Base-by-base conservation (phyloP, 1,140 invertebrate genomes). In the Leptinotarsa undecemlineata region DNA sequence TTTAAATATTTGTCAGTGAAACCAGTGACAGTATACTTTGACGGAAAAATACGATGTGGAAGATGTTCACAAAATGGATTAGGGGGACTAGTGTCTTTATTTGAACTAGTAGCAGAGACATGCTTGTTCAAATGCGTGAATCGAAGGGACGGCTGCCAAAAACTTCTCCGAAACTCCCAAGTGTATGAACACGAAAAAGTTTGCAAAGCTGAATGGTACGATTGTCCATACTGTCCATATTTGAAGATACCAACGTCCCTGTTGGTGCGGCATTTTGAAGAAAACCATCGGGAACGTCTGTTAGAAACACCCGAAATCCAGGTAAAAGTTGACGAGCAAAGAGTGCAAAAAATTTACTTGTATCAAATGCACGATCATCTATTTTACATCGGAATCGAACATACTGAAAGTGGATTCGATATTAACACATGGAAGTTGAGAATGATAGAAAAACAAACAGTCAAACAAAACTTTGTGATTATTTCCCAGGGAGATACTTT, bases 1-100 rank as follows among this genome's bases (percentile, higher is more conserved):
- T 15, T 17, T 8, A 69, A 69, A n/a, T 69, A 42, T 51, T 69
- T 69, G 21, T 69, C 68, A 47, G 68, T 69, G 26, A 69, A 48
- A 51, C 68, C 68, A 42, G 33, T 69, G 33, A 69, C 26, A 47
- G 2, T 69, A 4, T 69, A 69, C 8, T 15, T 17, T 8, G 42
- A 69, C 42, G 15, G 33, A 69, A 20, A n/a, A 42, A 42, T 42
- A 20, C 15, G n/a, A 51, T 69, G 68, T n/a, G 68, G 68, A 47
- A 48, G 68, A 47, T 69, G 68, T 20, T 14, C 33, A 6, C 13
- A 0, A 69, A 15, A 20, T 20, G 68, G 19, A n/a, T 21, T 42
- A 14, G 42, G 42, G 11, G 68, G 68, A 42, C 5, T 48, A 4
- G 33, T 48, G 13, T 69, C 68, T 15, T 17, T n/a, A 14, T 47